These are phyloP conservation scores for Cyclargus thomasi DNA, from an alignment of 1,140 invertebrate genomes.

Conservation along the genomic window DNA sequence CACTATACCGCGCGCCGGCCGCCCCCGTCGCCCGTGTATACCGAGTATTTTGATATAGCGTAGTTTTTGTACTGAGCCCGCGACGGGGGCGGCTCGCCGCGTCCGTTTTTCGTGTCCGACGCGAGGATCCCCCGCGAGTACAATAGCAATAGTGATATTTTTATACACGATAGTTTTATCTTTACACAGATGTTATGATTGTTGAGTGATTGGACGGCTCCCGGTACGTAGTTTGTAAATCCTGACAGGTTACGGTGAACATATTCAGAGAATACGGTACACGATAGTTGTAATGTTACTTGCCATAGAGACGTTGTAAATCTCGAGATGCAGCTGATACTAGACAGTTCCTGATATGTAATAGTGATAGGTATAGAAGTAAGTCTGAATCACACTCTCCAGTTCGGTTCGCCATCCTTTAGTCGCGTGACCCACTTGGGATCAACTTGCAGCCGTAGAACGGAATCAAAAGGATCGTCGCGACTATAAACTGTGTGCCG, in stretches of 20 bases:
- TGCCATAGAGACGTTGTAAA: constrained; percentile 30
- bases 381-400: background rate
- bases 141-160: constrained; percentile 73
- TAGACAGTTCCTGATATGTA: background rate
- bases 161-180: constrained; percentile 73
- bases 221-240: constrained; percentile 70
- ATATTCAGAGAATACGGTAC: constrained; percentile 48
- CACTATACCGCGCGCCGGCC: constrained; percentile 49
- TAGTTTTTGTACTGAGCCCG: constrained; percentile 56
- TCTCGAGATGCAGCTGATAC: background rate
- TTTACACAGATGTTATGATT: constrained; percentile 69
- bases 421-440: background rate
- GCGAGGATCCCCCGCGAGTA: constrained; percentile 40
- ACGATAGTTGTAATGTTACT: constrained; percentile 40
- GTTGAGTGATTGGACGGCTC: constrained; percentile 70
- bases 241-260: constrained; percentile 54
- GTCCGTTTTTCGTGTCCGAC: constrained; percentile 60
- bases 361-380: background rate
- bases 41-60: constrained; percentile 64
- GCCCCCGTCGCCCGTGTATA: constrained; percentile 40
- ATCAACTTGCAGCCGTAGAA: background rate
- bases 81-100: constrained; percentile 39
- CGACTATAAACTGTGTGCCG: background rate
- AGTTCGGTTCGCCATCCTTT: background rate
- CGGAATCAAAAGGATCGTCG: background rate